Evolutionary conservation across 2,888 invertebrate genomes (phyloP).

Genomic region (Ophonus ardosiacus): DNA sequence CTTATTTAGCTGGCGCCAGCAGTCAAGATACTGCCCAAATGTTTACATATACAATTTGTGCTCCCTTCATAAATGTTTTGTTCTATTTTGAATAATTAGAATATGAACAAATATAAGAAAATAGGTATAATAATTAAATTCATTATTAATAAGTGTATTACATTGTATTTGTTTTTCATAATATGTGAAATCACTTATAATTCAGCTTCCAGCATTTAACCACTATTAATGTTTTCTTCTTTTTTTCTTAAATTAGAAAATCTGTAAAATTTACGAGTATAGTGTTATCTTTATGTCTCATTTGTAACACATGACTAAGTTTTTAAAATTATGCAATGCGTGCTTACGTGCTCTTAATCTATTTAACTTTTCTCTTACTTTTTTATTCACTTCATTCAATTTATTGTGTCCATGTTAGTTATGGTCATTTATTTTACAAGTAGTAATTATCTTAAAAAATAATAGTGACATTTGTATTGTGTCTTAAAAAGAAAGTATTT

Average conservation of each 20-base stretch:
- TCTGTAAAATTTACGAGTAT: neutral
- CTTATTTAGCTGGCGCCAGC: no score
- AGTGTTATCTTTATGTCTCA: slow-evolving; percentile 4
- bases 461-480: slow-evolving; percentile 19
- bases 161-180: neutral
- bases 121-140: neutral
- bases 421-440: neutral
- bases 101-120: no score
- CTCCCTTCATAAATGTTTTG: no score
- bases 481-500: slow-evolving; percentile 7
- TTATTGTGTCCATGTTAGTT: neutral
- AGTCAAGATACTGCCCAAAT: no score
- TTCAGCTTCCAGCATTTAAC: neutral
- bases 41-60: no score
- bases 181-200: neutral
- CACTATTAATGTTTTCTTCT: neutral
- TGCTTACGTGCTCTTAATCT: slow-evolving; percentile 2
- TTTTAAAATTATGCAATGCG: slow-evolving; percentile 32
- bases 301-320: slow-evolving; percentile 20
- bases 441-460: slow-evolving; percentile 4
- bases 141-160: neutral
- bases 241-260: neutral
- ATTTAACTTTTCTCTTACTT: slow-evolving; percentile 11
- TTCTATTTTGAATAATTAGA: no score
- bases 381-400: slow-evolving; percentile 10